Evolutionary conservation across 2,797 vertebrate species (phyloP), one percentile per base, ranked within the genome.

Genomic region (Muraenolepis orangiensis): DNA sequence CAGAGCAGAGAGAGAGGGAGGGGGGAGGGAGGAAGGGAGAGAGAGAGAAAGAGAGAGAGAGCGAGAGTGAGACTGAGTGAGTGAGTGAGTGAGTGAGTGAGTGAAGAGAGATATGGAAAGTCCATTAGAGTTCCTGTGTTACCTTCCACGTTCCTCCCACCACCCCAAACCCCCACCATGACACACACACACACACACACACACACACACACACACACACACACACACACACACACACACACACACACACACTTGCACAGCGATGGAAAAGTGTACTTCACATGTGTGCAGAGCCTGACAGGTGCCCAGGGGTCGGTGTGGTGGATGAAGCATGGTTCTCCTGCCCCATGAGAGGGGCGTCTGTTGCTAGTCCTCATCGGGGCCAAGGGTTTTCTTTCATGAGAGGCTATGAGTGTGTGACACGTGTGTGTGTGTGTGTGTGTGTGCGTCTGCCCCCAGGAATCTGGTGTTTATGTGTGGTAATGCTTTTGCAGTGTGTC

Each of bases 181-280:
- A n/a, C n/a, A n/a, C n/a, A n/a, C 32, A 34, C 51, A 38, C 36
- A 12, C 11, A 12, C 36, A 12, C 36, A 38, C 36, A 11, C 11
- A 12, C 36, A 38, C 36, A 38, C 36, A 10, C 36, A 38, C 36
- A 38, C 36, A 38, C 36, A 38, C 36, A 38, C 36, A 38, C 40
- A 46, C 51, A 61, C 57, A 64, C n/a, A 64, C 57, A 64, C 23
- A 64, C 57, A 26, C 57, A 64, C 23, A 64, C 23, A 64, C 8
- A 64, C 23, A 64, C 42, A 61, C 51, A 61, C 42, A 51, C 42
- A 51, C 42, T 16, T 14, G 13, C 2, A 20, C 67, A 66, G 69
- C 72, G 67, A 68, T 74, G 88, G 87, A 89, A 86, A 88, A 82
- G 70, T 76, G 18, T 7, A 12, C 71, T 31, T 74, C 81, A 66